phyloP scores from a whole-genome alignment of 2,888 invertebrate genomes.

The Smittia aterrima region DNA sequence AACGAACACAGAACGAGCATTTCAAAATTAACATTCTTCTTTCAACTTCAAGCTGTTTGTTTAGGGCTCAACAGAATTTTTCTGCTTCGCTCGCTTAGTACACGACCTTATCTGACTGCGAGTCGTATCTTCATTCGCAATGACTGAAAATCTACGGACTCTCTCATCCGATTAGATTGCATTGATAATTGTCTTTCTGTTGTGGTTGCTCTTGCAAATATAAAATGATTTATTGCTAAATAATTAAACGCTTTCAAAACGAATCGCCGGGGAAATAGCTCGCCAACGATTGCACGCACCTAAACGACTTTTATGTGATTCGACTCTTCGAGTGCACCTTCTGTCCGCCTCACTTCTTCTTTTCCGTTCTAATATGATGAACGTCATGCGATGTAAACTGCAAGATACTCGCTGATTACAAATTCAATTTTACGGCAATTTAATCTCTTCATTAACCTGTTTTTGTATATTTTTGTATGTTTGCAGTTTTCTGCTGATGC shows the following conservation, averaged over 20 bases:
- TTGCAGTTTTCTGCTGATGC: slow-evolving; percentile 13
- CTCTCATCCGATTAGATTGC: neutral
- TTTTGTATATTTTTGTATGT: neutral
- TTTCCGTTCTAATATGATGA: neutral
- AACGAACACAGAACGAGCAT: slow-evolving; percentile 10
- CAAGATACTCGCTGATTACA: neutral
- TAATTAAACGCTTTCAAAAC: neutral
- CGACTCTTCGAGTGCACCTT: too few relatives aligned
- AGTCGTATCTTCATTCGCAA: neutral
- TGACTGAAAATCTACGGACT: neutral
- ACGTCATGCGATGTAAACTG: slow-evolving; percentile 3
- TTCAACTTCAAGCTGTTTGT: neutral
- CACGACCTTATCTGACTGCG: neutral
- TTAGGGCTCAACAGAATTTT: slow-evolving; percentile 1
- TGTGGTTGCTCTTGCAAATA: neutral
- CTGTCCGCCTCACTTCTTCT: neutral
- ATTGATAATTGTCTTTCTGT: neutral
- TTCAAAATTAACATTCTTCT: slow-evolving; percentile 6
- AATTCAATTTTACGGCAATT: slow-evolving; percentile 23
- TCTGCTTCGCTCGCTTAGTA: neutral
- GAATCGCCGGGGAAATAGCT: neutral
- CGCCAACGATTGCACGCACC: neutral
- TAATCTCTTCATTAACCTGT: slow-evolving; percentile 16
- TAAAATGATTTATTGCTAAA: slow-evolving; percentile 13
- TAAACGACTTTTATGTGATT: neutral